phyloP scores from a whole-genome alignment of 2,888 invertebrate species.

The Nysson spinosus region DNA sequence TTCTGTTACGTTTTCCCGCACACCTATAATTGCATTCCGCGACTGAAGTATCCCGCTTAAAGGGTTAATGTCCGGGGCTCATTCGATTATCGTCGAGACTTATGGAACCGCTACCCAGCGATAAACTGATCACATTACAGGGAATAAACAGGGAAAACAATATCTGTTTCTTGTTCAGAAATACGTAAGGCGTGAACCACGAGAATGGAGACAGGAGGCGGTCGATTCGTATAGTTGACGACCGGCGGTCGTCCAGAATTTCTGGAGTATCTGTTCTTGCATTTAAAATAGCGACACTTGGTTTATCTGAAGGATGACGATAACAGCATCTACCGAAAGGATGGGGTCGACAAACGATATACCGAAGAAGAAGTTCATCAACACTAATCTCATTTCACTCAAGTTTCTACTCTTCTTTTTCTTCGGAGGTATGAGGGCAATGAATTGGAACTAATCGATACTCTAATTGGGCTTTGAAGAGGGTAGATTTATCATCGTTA shows the following conservation, averaged over 20 bases:
- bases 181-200: slow-evolving; percentile 31
- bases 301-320: slow-evolving; percentile 48
- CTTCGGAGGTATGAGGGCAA: slow-evolving; percentile 87
- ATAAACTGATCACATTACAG: background rate
- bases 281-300: slow-evolving; percentile 8
- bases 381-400: slow-evolving; percentile 86
- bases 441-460: too few relatives aligned
- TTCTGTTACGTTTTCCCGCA: too few relatives aligned
- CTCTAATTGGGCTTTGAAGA: too few relatives aligned
- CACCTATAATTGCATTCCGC: too few relatives aligned
- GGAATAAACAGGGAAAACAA: background rate
- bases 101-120: background rate
- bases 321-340: slow-evolving; percentile 64
- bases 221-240: slow-evolving; percentile 39
- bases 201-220: slow-evolving; percentile 40
- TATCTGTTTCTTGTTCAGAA: slow-evolving; percentile 21
- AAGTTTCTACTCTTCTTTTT: slow-evolving; percentile 90
- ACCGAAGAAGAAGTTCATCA: slow-evolving; percentile 78
- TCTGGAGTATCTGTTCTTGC: slow-evolving; percentile 18
- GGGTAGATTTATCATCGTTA: too few relatives aligned
- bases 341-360: slow-evolving; percentile 63
- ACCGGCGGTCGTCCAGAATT: slow-evolving; percentile 32
- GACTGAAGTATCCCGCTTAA: too few relatives aligned
- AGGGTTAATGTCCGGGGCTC: too few relatives aligned
- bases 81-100: background rate